Base-by-base conservation (phyloP, 2,113 vertebrate genomes). In the Mola mola region DNA sequence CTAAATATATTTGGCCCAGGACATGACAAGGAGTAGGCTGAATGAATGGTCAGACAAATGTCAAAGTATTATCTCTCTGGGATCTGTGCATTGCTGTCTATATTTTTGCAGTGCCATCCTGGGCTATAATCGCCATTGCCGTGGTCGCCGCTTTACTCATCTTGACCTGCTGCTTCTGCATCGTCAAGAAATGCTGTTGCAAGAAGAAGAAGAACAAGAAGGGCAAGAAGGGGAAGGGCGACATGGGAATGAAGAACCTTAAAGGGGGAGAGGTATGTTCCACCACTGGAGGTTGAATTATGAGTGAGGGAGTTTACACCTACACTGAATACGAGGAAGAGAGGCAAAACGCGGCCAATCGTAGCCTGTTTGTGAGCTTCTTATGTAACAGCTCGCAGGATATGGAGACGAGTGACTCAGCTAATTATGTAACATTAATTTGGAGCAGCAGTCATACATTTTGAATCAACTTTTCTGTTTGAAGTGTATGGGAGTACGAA, bases 151-250 rank as follows among this genome's bases (percentile, higher is more conserved):
- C 96, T 48, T 89, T 98, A 44, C 93, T 99, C 79, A 88, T 98
- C 63, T 92, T 99, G 77, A 95, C 95, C 60, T 99, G 97, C 86
- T 99, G 97, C 93, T 95, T 99, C 92, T 99, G 97, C 92, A 95
- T 98, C 88, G 92, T 97, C 88, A 99, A 99, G 90, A 99, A 99
- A 82, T 98, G 96, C 90, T 97, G 95, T 85, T 98, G 95, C 86
- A 98, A 98, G 91, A 99, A 95, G 93, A 98, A 95, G 93, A 99
- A 96, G 91, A 96, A 94, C 90, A 99, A 98, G 92, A 99, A 99
- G 86, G 91, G 91, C 67, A 96, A 98, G 89, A 99, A 99, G 73
- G 95, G 95, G 34, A 99, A 99, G 82, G 97, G 97, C 52, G 95
- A 95, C 81, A 95, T 98, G 92, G 95, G 95, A 66, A 97, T 99